Percentiles rank a stretch among this genome's conserved stretches.
Conservation (phyloP, 2,113 vertebrate genomes). For the Origma solitaria region DNA sequence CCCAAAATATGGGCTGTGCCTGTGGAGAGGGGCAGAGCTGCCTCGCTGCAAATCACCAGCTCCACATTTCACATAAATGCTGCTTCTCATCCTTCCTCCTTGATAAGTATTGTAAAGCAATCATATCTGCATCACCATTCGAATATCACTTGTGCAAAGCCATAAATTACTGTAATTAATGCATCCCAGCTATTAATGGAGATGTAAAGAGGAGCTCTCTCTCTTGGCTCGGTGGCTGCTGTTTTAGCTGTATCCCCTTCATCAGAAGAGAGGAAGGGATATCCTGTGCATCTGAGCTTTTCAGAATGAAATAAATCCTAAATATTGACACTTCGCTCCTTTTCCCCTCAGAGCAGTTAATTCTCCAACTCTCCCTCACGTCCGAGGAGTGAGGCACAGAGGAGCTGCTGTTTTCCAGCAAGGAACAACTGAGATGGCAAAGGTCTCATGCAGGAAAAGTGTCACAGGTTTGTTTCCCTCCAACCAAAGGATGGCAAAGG, state of each 20-base stretch:
- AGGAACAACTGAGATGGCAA: rapidly evolving
- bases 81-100: not conserved
- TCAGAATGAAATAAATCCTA: not conserved
- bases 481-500: not conserved
- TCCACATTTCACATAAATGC: not conserved
- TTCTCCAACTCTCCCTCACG: not conserved
- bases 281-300: not conserved
- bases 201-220: not conserved
- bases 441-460: not conserved
- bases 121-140: not conserved
- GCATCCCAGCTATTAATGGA: not conserved
- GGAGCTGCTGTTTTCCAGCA: not conserved
- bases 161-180: conserved; percentile 18
- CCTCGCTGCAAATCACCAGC: not conserved
- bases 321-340: not conserved
- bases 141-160: not conserved
- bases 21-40: not conserved
- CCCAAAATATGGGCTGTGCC: not conserved
- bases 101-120: not conserved
- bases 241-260: rapidly evolving
- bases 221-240: not conserved
- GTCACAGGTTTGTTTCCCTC: not conserved
- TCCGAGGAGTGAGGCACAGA: not conserved
- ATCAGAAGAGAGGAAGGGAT: not conserved
- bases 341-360: not conserved